phyloP scores from a whole-genome alignment of 2,113 vertebrate genomes.

The Gavia stellata region DNA sequence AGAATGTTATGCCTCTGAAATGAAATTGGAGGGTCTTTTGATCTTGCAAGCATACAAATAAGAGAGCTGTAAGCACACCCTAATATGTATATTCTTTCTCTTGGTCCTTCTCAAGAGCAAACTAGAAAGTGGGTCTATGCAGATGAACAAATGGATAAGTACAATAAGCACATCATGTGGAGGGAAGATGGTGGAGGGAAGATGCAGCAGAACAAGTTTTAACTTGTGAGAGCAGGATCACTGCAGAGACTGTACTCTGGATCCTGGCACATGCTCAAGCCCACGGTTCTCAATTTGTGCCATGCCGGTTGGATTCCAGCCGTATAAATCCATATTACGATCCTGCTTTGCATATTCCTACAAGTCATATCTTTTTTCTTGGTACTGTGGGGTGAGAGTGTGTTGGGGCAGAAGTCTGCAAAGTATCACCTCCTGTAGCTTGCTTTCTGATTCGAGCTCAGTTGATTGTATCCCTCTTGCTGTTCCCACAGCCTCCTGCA shows the following conservation, averaged over 20 bases:
- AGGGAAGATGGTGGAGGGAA: neutral
- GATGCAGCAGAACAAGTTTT: neutral
- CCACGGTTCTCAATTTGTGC: constrained; percentile 5
- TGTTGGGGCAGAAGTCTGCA: constrained; percentile 17
- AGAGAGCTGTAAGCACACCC: neutral
- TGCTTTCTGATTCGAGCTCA: neutral
- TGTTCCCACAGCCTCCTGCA: constrained; percentile 8
- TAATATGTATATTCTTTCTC: fast-evolving
- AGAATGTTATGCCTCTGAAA: neutral
- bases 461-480: neutral
- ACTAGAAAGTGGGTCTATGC: neutral
- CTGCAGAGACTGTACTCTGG: neutral
- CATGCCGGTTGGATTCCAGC: constrained; percentile 10
- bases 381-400: neutral
- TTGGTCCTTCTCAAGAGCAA: neutral
- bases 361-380: neutral
- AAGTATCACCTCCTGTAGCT: constrained; percentile 13
- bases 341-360: constrained; percentile 24
- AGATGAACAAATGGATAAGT: neutral
- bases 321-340: neutral
- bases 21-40: neutral
- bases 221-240: neutral
- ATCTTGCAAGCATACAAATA: neutral
- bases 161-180: neutral
- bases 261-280: constrained; percentile 23